These are phyloP conservation scores for Apamea anceps DNA, from an alignment of 2,888 invertebrate species.

Conservation along the genomic window DNA sequence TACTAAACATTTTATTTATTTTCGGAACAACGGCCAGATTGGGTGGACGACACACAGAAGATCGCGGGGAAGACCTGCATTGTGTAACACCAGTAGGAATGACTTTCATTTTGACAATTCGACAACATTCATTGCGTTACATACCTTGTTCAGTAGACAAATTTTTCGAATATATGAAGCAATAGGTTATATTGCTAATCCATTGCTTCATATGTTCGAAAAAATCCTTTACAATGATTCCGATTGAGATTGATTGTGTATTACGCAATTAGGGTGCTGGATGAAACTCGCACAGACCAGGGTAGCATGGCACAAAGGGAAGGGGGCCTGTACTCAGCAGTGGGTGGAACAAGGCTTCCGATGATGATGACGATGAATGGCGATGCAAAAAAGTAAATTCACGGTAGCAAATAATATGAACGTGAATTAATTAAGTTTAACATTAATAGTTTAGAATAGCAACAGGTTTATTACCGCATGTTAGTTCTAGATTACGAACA, in stretches of 20 bases:
- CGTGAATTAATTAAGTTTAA: not conserved
- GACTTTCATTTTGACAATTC: not conserved
- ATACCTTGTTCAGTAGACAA: too few relatives aligned
- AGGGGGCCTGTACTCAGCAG: not conserved
- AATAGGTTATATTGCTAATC: too few relatives aligned
- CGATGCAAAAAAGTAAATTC: not conserved
- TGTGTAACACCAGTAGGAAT: not conserved
- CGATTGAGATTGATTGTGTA: too few relatives aligned
- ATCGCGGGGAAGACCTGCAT: not conserved
- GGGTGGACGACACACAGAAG: too few relatives aligned
- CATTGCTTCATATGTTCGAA: too few relatives aligned
- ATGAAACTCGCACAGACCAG: not conserved
- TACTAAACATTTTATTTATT: not conserved
- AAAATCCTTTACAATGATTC: too few relatives aligned
- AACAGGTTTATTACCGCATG: not conserved
- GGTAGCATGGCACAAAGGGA: not conserved
- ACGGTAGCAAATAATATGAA: too few relatives aligned
- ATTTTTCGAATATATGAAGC: not conserved
- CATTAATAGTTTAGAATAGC: not conserved
- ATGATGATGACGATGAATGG: not conserved
- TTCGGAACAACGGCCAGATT: not conserved
- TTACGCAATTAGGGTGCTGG: too few relatives aligned
- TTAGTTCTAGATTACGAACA: not conserved
- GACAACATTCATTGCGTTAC: not conserved
- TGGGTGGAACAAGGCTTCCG: too few relatives aligned